A percentile compares a stretch with the other conserved stretches of the same genome.
phyloP scores from a whole-genome alignment of 2,888 invertebrate species.

The Nomada fucata region DNA sequence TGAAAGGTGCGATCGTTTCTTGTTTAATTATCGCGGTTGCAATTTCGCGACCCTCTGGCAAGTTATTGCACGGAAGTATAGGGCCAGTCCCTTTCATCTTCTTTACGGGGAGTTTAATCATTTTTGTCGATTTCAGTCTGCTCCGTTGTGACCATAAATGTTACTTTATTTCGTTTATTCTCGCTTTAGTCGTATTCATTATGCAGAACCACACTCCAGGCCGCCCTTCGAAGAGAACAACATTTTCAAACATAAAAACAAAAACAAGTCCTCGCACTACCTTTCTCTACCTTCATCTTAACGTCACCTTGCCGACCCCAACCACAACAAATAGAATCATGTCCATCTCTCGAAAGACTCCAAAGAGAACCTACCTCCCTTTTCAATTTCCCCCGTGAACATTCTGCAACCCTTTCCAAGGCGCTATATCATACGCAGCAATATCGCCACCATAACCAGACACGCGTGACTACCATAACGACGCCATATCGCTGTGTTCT shows the following conservation, averaged over 20 bases:
- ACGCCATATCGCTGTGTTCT: not conserved
- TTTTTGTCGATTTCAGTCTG: not conserved
- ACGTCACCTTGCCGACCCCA: not conserved
- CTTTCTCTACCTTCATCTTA: slow-evolving; percentile 5
- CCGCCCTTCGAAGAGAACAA: not conserved
- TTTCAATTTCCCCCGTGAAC: not conserved
- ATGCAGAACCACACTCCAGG: not conserved
- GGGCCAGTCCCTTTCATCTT: slow-evolving; percentile 45
- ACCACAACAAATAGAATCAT: not conserved
- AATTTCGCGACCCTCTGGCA: slow-evolving; percentile 15
- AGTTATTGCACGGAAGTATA: slow-evolving; percentile 54
- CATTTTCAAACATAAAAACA: not conserved
- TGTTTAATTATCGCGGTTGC: slow-evolving; percentile 65
- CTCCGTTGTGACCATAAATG: not conserved
- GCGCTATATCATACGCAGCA: not conserved
- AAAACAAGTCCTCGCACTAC: not conserved
- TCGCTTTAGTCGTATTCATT: not conserved
- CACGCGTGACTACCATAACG: slow-evolving; percentile 3
- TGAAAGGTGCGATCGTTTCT: slow-evolving; percentile 22
- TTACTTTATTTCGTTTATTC: too few species aligned
- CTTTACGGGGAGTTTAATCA: not conserved
- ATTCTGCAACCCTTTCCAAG: not conserved
- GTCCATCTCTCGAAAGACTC: not conserved
- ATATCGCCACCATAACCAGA: slow-evolving; percentile 10
- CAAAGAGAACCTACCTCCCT: not conserved